phyloP scores from a whole-genome alignment of 2,888 invertebrate species.

The Toxonevra muliebris region DNA sequence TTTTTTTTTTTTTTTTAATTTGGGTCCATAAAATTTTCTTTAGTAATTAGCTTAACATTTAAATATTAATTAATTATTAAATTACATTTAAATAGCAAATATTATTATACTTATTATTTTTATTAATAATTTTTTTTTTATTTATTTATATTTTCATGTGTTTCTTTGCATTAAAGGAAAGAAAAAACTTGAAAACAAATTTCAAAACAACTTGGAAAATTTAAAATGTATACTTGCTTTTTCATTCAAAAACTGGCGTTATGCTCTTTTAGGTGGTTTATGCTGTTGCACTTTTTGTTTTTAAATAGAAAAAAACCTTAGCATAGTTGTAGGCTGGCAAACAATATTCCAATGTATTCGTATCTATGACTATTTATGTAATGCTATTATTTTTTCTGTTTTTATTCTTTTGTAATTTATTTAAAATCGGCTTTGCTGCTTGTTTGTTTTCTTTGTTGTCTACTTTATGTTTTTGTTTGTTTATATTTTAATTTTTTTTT shows the following conservation, averaged over 20 bases:
- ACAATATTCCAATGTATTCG: background rate
- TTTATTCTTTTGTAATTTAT: constrained; percentile 24
- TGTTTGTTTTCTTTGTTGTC: constrained; percentile 25
- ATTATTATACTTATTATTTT: background rate
- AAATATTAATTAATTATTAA: background rate
- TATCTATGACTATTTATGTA: constrained; percentile 24
- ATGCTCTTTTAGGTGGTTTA: constrained; percentile 21
- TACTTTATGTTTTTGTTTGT: constrained; percentile 27
- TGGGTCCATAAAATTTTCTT: constrained; percentile 1
- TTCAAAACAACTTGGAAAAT: no score
- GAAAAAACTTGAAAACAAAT: no score
- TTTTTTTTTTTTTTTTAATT: constrained; percentile 29
- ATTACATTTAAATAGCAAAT: constrained; percentile 17
- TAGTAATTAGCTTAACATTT: background rate
- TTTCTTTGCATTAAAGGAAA: constrained; percentile 5
- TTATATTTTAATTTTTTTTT: constrained; percentile 37
- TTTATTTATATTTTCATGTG: background rate
- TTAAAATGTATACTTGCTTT: background rate
- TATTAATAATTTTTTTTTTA: constrained; percentile 3
- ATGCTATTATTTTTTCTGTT: constrained; percentile 42
- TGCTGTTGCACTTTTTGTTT: background rate
- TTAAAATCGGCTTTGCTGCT: constrained; percentile 36
- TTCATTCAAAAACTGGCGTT: no score
- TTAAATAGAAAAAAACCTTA: constrained; percentile 1
- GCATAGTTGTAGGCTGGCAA: constrained; percentile 32